Percentiles rank a stretch among this genome's conserved stretches.
These are phyloP conservation scores for Entomobrya multifasciata DNA, from an alignment of 2,888 invertebrate species.

Conservation along the genomic window DNA sequence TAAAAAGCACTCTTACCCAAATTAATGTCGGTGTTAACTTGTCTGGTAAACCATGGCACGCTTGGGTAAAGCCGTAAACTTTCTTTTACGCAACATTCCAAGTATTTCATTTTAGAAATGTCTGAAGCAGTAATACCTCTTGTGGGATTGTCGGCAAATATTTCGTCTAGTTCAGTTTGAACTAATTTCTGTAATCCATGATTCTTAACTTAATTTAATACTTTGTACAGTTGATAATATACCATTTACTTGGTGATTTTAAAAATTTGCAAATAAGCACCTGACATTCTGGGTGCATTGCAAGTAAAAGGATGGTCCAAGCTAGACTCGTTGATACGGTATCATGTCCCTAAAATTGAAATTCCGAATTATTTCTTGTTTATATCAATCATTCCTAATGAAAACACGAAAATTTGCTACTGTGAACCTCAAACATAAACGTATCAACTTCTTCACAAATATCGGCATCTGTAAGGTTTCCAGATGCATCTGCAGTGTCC, in stretches of 20 bases:
- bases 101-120: constrained; percentile 81
- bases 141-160: constrained; percentile 66
- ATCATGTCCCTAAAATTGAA: constrained; percentile 73
- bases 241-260: no score
- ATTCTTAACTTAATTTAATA: no score
- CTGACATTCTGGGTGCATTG: constrained; percentile 72
- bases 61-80: constrained; percentile 81
- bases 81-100: constrained; percentile 82
- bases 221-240: no score
- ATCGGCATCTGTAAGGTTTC: constrained; percentile 87
- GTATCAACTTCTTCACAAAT: constrained; percentile 87
- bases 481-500: constrained; percentile 83
- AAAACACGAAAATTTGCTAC: no score
- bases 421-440: constrained; percentile 92
- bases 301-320: constrained; percentile 74
- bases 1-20: constrained; percentile 75
- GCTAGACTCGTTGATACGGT: constrained; percentile 70
- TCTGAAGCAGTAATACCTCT: constrained; percentile 80
- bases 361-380: no score
- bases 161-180: constrained; percentile 68
- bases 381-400: no score
- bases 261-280: constrained; percentile 51
- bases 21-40: constrained; percentile 80
- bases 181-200: constrained; percentile 55
- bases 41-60: constrained; percentile 81